These are phyloP conservation scores for Polyommatus iphigenia DNA, from an alignment of 2,888 invertebrate genomes.

Conservation along the genomic window DNA sequence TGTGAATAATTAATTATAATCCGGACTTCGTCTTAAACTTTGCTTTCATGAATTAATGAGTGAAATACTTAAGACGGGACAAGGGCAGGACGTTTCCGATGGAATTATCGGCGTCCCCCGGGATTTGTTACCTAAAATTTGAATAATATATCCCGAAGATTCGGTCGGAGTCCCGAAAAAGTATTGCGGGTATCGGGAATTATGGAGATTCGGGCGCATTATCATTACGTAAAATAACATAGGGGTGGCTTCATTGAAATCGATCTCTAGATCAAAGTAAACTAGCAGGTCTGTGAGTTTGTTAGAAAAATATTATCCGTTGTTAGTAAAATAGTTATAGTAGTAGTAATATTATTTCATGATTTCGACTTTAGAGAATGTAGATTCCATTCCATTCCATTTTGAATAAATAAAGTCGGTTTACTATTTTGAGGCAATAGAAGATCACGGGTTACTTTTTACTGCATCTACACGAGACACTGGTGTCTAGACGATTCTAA, in stretches of 20 bases:
- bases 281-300: neutral
- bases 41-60: slow-evolving; percentile 43
- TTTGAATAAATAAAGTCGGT: too few species aligned
- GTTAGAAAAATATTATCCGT: neutral
- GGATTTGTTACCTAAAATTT: slow-evolving; percentile 35
- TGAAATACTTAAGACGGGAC: slow-evolving; percentile 38
- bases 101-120: slow-evolving; percentile 39
- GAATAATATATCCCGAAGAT: slow-evolving; percentile 32
- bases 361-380: too few species aligned
- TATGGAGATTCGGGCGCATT: neutral
- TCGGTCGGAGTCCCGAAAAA: neutral
- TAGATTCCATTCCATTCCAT: neutral
- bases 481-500: too few species aligned
- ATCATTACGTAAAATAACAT: neutral
- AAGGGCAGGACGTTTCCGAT: slow-evolving; percentile 31
- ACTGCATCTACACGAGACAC: too few species aligned
- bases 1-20: slow-evolving; percentile 34
- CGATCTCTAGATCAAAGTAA: neutral
- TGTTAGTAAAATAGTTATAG: too few species aligned
- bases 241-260: neutral
- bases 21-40: slow-evolving; percentile 36
- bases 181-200: slow-evolving; percentile 4
- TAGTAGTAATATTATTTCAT: neutral
- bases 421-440: too few species aligned
- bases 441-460: too few species aligned